Evolutionary conservation across 2,113 vertebrate species (phyloP), one percentile per base, ranked within the genome.

Genomic region (Tachuris rubrigastra): DNA sequence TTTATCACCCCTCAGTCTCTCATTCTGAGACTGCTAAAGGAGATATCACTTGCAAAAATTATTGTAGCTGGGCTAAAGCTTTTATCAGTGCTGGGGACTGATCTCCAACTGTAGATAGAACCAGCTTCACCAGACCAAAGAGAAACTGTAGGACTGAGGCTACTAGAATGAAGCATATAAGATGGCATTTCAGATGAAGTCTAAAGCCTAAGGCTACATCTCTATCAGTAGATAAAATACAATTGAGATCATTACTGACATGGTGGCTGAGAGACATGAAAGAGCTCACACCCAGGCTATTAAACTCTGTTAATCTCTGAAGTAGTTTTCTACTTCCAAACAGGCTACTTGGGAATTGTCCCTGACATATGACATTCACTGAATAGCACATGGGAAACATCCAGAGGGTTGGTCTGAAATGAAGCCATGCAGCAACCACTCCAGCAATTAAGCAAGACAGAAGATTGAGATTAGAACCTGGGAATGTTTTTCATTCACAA

Each of bases 351-450:
- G 10, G 56, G 30, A 91, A 74, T 30, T 2, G 1, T 23, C 30
- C 11, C 12, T 66, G 46, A 52, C 9, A 5, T 1, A 12, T 33
- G 20, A 23, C 2, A 0, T 31, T 35, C 69, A 37, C 42, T 66
- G 14, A 69, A 28, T 41, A 41, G 46, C 14, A 4, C 71, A 63
- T 58, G 50, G 42, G n/a, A 95, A 47, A 8, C 11, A 6, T 28
- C 63, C 53, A 31, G 39, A 59, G 22, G 9, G 5, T 10, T 83
- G 25, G 6, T 68, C 35, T 3, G 2, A 69, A 73, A 74, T 21
- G 20, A 41, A 77, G 66, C 14, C 4, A 55, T 0, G 0, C 22
- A 82, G 28, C 5, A 78, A 6, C 2, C 12, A 22, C 69, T 68
- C 42, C 44, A 80, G 21, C 4, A 76, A 14, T 41, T 56, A 12